Base-by-base conservation (phyloP, 2,888 invertebrate species). In the Liodrosophila aerea region DNA sequence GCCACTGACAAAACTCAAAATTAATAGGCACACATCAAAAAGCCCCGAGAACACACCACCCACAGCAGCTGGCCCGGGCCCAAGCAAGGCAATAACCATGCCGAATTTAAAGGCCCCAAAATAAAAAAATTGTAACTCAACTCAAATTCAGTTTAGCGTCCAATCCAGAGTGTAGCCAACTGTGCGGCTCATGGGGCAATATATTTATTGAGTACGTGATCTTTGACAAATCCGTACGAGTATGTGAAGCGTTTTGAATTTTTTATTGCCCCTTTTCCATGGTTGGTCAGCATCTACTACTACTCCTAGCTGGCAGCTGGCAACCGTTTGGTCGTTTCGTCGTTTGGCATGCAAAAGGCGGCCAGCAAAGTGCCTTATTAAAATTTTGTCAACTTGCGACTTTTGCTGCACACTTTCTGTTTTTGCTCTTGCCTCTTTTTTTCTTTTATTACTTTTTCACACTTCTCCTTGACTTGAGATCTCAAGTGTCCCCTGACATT, bases 191-290 rank as follows among this genome's bases (percentile, higher is more conserved):
- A 80, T 87, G 88, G 88, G 87, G 88, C 88, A 87, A 88, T 88
- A 89, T 88, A 89, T 90, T 89, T 90, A 90, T 90, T 90, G 89
- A 88, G 88, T 89, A 90, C 89, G 89, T 90, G 89, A 90, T 90
- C 88, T 87, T 87, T 87, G 88, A 87, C 80, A 87, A 87, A 88
- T 87, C 89, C 89, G 86, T 15, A 5, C 15, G 15, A 15, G 16
- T 84, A 89, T 89, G 89, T 89, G 88, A 89, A 87, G 22, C 88
- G 77, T 89, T 89, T 87, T 88, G 88, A 86, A 88, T 88, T 88
- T 87, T 88, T 88, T 88, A 88, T 88, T 87, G 73, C 80, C 67
- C 67, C 66, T 62, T n/a, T 50, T 13, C 36, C 15, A 27, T 15
- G 51, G 37, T 37, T 64, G 63, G 70, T 67, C 64, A 72, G 69